Evolutionary conservation across 1,140 invertebrate species (phyloP).

Genomic region (Drosophila kanapiae): DNA sequence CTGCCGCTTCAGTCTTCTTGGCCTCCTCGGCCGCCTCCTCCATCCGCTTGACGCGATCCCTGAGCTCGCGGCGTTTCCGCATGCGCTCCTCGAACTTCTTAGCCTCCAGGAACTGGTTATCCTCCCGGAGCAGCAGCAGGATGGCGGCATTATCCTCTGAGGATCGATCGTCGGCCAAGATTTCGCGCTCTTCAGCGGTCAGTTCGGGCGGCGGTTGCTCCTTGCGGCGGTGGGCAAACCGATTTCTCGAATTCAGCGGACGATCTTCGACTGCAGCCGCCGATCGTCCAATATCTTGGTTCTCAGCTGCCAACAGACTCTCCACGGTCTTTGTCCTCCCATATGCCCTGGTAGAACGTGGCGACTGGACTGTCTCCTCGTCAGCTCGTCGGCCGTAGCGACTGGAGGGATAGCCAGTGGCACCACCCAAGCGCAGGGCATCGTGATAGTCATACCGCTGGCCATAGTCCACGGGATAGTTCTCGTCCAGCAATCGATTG

Average conservation of each 20-base stretch:
- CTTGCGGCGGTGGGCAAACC: conserved; percentile 66
- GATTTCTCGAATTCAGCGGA: conserved; percentile 59
- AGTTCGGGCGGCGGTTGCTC: conserved; percentile 58
- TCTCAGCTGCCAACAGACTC: conserved; percentile 43
- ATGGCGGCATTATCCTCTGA: conserved; percentile 84
- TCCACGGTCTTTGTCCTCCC: conserved; percentile 66
- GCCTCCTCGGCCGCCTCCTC: conserved; percentile 87
- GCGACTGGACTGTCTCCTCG: conserved; percentile 33
- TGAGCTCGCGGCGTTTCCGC: conserved; percentile 92
- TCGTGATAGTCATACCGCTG: conserved; percentile 71
- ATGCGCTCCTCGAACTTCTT: conserved; percentile 89
- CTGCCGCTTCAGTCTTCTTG: conserved; percentile 41
- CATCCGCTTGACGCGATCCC: conserved; percentile 91
- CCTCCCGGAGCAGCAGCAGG: conserved; percentile 77
- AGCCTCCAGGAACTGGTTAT: conserved; percentile 86
- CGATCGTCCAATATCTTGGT: conserved; percentile 9
- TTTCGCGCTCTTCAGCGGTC: conserved; percentile 72
- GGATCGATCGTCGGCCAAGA: conserved; percentile 76
- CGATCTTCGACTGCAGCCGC: conserved; percentile 34
- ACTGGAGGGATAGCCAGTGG: conserved; percentile 63
- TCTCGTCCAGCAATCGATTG: conserved; percentile 68
- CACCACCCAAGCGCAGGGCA: conserved; percentile 67
- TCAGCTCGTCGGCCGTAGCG: conserved; percentile 52
- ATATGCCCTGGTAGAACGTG: conserved; percentile 53
- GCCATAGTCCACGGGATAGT: conserved; percentile 74